Conservation (phyloP, 2,797 vertebrate genomes). For the Carduelis carduelis region DNA sequence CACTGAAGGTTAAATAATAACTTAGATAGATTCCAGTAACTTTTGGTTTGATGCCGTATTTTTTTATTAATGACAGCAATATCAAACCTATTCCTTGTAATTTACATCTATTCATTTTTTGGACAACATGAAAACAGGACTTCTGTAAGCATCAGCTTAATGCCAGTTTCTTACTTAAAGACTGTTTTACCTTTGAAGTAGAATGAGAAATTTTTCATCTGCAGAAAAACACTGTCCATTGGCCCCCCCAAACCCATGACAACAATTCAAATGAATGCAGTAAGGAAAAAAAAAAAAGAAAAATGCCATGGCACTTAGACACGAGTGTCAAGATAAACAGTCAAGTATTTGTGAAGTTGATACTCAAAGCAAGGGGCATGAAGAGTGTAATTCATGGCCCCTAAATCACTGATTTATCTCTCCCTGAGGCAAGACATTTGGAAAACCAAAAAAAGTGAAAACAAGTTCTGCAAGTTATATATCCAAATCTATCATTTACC, state of each 20-base stretch:
- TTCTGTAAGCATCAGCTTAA: not conserved
- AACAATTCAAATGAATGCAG: not conserved
- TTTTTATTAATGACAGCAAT: not conserved
- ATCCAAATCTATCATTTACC: not conserved
- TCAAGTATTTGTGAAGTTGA: not conserved
- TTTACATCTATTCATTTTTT: not conserved
- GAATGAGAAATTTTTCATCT: not conserved
- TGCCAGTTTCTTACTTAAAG: not conserved
- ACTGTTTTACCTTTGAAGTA: not conserved
- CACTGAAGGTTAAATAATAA: not conserved
- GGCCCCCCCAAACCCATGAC: not conserved
- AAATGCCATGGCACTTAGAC: not conserved
- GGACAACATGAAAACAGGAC: not conserved
- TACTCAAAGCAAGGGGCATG: not conserved
- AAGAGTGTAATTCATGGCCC: not conserved
- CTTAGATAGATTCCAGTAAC: not conserved
- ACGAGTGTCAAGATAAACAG: not conserved
- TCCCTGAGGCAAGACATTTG: not conserved
- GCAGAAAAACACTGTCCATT: not conserved
- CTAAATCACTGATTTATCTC: not conserved
- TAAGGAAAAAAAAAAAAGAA: not conserved
- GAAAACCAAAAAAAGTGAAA: not conserved
- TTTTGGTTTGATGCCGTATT: not conserved
- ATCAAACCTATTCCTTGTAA: not conserved
- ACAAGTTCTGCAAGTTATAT: not conserved